These are phyloP conservation scores for Neopelma chrysocephalum DNA, from an alignment of 2,797 vertebrate genomes.

Conservation along the genomic window DNA sequence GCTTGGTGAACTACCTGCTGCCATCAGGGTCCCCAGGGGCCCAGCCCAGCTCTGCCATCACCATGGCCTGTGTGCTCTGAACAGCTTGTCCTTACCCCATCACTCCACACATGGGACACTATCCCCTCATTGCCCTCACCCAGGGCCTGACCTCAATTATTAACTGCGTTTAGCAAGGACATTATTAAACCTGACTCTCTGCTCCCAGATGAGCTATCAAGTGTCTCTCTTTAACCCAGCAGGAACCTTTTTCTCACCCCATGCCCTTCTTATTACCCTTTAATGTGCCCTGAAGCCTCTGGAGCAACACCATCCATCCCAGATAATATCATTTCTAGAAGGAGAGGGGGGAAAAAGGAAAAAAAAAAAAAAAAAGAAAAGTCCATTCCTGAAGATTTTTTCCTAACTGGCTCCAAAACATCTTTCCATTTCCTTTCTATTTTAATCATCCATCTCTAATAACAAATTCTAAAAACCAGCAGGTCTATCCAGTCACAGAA, in stretches of 20 bases:
- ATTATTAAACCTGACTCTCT: conserved; percentile 82
- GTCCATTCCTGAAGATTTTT: conserved; percentile 14
- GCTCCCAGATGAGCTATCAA: conserved; percentile 78
- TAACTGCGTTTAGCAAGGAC: conserved; percentile 74
- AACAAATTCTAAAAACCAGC: neutral
- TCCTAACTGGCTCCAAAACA: neutral
- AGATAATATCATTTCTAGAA: conserved; percentile 30
- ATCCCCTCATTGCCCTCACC: conserved; percentile 71
- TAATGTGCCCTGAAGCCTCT: conserved; percentile 64
- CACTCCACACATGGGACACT: conserved; percentile 65
- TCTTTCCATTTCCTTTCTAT: conserved; percentile 14
- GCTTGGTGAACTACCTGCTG: neutral
- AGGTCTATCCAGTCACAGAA: neutral
- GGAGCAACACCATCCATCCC: conserved; percentile 45
- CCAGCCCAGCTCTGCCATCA: neutral
- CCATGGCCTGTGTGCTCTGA: neutral
- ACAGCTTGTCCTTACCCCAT: neutral
- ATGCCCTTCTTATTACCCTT: conserved; percentile 80
- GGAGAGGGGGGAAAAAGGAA: neutral
- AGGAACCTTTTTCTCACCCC: conserved; percentile 80
- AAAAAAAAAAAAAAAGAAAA: neutral
- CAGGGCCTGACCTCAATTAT: conserved; percentile 80
- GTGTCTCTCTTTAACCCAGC: conserved; percentile 75
- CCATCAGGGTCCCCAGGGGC: neutral
- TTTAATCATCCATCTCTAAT: conserved; percentile 2